Base-by-base conservation (phyloP, 1,140 invertebrate genomes). In the Plodia interpunctella region DNA sequence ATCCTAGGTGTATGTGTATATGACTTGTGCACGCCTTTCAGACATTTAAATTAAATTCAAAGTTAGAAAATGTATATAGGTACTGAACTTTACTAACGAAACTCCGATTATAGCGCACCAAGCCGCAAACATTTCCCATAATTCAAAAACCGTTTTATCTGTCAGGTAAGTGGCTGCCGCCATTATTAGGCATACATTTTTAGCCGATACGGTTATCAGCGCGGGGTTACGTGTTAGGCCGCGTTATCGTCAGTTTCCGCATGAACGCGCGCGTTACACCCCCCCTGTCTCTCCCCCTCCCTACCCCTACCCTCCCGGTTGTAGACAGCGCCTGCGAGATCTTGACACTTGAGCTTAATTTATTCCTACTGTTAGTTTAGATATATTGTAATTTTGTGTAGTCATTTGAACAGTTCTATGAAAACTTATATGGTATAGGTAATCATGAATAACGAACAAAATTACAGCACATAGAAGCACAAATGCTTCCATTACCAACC, bases 231-330 rank as follows among this genome's bases (percentile, higher is more conserved):
- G 76, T 85, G 78, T 80, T 88, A 85, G 86, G 85, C 78, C 78
- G 76, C 74, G 87, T 90, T 90, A 90, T 90, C 88, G 86, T 83
- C 81, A 81, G 78, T 79, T 90, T 90, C 87, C 78, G 74, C 86
- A 84, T 90, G 88, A 88, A 88, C 88, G 88, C 87, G 66, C 76
- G 63, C 84, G 83, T 82, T 82, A 84, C 80, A 58, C 66, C 68
- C 77, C 70, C 62, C 55, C 50, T 56, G 65, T 32, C 57, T 58
- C 73, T 53, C 49, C 58, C 62, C 32, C 64, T 52, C 57, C 70
- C 72, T 52, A 17, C 44, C 65, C 67, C 59, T 66, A 70, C 59
- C 66, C 51, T 58, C 66, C 66, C 71, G 63, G 66, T 57, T 60
- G 65, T 76, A 76, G 76, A 88, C 74, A 67, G 60, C 70, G 72